Evolutionary conservation across 2,113 vertebrate genomes (phyloP), one percentile per base, ranked within the genome.

Genomic region (Chlamydotis undulata): DNA sequence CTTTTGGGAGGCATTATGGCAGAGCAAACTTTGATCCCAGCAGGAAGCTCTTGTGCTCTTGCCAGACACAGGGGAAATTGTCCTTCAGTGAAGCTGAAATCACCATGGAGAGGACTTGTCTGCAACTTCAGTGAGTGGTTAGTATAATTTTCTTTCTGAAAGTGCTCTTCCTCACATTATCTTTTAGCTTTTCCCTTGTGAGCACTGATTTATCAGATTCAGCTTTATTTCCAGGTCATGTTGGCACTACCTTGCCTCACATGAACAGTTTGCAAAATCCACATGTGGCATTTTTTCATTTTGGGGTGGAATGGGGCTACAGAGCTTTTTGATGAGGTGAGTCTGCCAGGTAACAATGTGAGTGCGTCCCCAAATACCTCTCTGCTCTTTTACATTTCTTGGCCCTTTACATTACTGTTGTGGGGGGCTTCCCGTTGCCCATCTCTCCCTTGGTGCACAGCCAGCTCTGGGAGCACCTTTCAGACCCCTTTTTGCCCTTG

Each of bases 281-380:
- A 24, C 1, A 0, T 22, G 2, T 19, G 47, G 19, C 5, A 5
- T 39, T 33, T 23, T 47, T 41, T 7, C 5, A 7, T 43, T 79
- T 89, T 45, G 10, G 28, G 4, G 37, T 68, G 33, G 41, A 53
- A n/a, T 7, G 10, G n/a, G 25, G 19, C 65, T 75, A 50, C 21
- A 57, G 76, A 53, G 29, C 12, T 6, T 0, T 35, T 60, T 14
- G 35, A 26, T 0, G 4, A 37, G 45, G 10, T 55, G 18, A 24
- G 26, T 39, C 29, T 69, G 37, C 19, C 39, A 31, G n/a, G 31
- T 24, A 56, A 11, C 13, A 61, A 19, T 0, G 3, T 6, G 8
- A 53, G 26, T 41, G 25, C 26, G 17, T 35, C 10, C 12, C 13
- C 41, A 13, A 47, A 14, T 52, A 35, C 16, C 21, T 47, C 67